These are phyloP conservation scores for Microplitis demolitor DNA, from an alignment of 1,140 invertebrate genomes.

Conservation along the genomic window DNA sequence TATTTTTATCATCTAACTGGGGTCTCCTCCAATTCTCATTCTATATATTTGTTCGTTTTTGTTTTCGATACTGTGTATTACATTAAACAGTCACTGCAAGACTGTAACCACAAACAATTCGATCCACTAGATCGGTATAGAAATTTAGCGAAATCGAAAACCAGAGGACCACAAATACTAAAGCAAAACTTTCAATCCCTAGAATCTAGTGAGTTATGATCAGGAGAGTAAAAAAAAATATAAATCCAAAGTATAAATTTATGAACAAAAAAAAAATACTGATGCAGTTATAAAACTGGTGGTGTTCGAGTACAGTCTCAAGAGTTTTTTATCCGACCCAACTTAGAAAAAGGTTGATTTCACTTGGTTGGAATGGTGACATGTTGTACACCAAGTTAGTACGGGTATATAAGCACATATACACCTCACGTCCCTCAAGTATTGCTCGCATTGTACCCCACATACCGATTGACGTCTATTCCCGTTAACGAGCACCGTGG, in stretches of 20 bases:
- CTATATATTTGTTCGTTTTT: constrained; percentile 17
- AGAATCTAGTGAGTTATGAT: constrained; percentile 8
- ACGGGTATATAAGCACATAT: constrained; percentile 10
- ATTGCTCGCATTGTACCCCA: constrained; percentile 33
- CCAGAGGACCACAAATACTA: no score
- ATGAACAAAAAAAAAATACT: background rate
- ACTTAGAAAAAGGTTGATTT: constrained; percentile 56
- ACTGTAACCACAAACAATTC: background rate
- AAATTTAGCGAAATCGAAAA: no score
- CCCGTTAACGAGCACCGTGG: constrained; percentile 29
- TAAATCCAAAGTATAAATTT: background rate
- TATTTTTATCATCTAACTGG: background rate
- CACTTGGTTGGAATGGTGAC: constrained; percentile 55
- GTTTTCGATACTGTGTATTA: constrained; percentile 23
- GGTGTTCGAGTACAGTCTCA: constrained; percentile 7
- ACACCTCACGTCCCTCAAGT: constrained; percentile 31
- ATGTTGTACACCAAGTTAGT: constrained; percentile 37
- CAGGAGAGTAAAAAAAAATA: background rate
- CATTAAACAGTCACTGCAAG: background rate
- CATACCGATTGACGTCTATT: constrained; percentile 25
- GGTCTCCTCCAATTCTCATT: constrained; percentile 29
- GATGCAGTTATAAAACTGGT: background rate
- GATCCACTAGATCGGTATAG: no score
- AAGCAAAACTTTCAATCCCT: no score
- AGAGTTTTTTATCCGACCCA: constrained; percentile 30